A percentile compares a stretch with the other conserved stretches of the same genome.
Conservation (phyloP, 2,888 invertebrate genomes). For the Cabera pusaria region DNA sequence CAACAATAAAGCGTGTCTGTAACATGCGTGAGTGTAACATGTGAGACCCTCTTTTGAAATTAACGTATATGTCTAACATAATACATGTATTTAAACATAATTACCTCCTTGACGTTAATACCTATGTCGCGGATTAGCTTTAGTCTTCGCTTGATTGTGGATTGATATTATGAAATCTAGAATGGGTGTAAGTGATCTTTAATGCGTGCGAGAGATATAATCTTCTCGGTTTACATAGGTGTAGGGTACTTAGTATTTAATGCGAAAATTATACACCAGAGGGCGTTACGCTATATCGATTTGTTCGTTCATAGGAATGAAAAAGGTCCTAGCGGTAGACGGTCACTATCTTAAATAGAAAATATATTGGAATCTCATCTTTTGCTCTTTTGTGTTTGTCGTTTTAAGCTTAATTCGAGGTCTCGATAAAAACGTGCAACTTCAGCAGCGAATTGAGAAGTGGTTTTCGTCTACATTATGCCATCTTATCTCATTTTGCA, state of each 20-base stretch:
- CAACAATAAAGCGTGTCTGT: constrained; percentile 20
- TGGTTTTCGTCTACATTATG: too few species aligned
- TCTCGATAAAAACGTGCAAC: too few species aligned
- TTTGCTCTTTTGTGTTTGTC: constrained; percentile 29
- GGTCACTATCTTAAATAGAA: too few species aligned
- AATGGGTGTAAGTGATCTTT: constrained; percentile 22
- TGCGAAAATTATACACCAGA: constrained; percentile 16
- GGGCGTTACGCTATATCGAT: constrained; percentile 15
- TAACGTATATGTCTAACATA: constrained; percentile 28
- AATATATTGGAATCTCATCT: constrained; percentile 21
- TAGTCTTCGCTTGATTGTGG: constrained; percentile 28
- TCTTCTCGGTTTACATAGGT: constrained; percentile 23
- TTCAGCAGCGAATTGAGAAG: too few species aligned
- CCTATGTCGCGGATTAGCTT: constrained; percentile 30
- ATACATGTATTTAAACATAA: constrained; percentile 28
- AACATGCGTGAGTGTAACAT: constrained; percentile 16
- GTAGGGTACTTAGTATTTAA: constrained; percentile 18
- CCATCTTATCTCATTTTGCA: too few species aligned
- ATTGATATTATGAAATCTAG: constrained; percentile 32
- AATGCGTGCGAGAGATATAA: constrained; percentile 21
- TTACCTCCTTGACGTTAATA: constrained; percentile 31
- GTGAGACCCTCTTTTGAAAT: constrained; percentile 34
- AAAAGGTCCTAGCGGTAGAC: too few species aligned
- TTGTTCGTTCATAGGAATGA: constrained; percentile 4
- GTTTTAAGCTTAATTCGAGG: too few species aligned